A percentile compares a stretch with the other conserved stretches of the same genome.
phyloP scores from a whole-genome alignment of 2,113 vertebrate species.

The Cairina moschata region DNA sequence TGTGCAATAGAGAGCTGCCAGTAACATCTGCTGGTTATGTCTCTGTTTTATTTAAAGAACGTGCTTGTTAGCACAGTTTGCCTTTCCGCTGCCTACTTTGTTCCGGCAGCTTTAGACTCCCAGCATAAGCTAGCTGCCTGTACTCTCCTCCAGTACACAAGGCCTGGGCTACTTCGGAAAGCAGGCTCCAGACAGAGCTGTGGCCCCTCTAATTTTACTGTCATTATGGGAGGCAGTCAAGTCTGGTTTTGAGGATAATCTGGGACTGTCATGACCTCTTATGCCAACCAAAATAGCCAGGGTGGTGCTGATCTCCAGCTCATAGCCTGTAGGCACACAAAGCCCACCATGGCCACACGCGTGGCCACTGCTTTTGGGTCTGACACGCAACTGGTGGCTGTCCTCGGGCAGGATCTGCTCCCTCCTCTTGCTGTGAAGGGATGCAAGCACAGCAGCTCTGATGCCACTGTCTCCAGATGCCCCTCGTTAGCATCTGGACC shows the following conservation, averaged over 20 bases:
- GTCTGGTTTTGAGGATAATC: background rate
- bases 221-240: background rate
- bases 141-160: background rate
- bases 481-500: background rate
- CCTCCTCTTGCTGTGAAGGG: background rate
- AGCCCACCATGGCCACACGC: rapidly evolving
- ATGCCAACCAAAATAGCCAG: background rate
- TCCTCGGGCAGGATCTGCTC: background rate
- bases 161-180: background rate
- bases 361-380: background rate
- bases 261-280: background rate
- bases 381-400: background rate
- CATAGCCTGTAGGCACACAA: background rate
- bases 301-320: background rate
- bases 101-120: background rate
- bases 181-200: background rate
- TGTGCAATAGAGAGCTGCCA: background rate
- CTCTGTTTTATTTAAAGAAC: background rate
- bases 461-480: background rate
- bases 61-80: background rate
- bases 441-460: background rate
- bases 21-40: background rate
- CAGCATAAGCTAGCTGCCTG: background rate
- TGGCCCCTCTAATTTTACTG: background rate
- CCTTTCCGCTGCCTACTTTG: background rate